phyloP scores from a whole-genome alignment of 23 tunicate genomes.

The Pegea sp. region DNA sequence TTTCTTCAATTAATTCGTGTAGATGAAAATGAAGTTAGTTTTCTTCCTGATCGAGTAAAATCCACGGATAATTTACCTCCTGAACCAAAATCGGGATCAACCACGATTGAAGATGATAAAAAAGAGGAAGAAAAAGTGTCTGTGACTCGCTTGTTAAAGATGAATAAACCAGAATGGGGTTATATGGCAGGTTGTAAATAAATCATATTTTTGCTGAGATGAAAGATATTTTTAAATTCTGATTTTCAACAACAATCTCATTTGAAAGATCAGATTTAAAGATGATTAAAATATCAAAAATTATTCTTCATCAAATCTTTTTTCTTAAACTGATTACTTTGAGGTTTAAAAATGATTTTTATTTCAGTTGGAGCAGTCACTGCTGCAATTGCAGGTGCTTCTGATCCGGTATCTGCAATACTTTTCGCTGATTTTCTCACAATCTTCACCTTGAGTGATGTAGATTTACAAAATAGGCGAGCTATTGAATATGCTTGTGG shows the following conservation, averaged over 20 bases:
- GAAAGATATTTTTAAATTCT: no score
- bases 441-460: constrained; percentile 13
- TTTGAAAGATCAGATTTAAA: no score
- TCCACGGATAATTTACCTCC: not conserved
- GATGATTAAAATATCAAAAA: no score
- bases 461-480: constrained; percentile 2
- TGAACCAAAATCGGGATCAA: not conserved
- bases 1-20: not conserved
- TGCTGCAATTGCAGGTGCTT: constrained; percentile 34
- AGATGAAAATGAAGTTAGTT: not conserved
- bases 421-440: constrained; percentile 39
- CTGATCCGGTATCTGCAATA: constrained; percentile 46
- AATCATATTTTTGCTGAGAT: no score
- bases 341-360: no score
- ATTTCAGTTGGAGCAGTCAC: constrained; percentile 29
- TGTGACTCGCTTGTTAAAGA: constrained; percentile 9
- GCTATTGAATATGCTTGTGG: constrained; percentile 9
- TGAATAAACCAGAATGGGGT: constrained; percentile 61
- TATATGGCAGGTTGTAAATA: constrained; percentile 30
- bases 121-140: constrained; percentile 9
- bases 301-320: no score
- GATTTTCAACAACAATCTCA: no score
- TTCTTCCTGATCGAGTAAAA: not conserved
- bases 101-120: constrained; percentile 6
- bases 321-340: no score